A percentile compares a stretch with the other conserved stretches of the same genome.
These are phyloP conservation scores for Artibeus lituratus DNA, from an alignment of 2,797 vertebrate species.

Conservation along the genomic window DNA sequence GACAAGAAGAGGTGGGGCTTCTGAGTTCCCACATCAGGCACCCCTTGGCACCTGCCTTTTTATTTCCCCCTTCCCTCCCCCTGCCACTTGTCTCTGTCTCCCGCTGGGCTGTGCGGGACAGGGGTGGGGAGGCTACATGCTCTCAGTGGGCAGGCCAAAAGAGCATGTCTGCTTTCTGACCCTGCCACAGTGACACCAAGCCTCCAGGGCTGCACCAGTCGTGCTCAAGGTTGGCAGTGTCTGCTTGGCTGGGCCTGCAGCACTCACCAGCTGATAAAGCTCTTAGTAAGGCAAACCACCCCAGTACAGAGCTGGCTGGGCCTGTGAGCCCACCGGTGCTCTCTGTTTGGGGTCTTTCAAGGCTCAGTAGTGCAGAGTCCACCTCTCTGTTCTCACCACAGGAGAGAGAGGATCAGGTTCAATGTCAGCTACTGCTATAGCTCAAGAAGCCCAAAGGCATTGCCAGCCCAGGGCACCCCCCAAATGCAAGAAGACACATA, in stretches of 20 bases:
- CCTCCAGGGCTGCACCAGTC: background rate
- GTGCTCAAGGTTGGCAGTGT: background rate
- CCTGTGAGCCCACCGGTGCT: background rate
- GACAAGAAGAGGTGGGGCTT: too few relatives aligned
- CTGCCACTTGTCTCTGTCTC: background rate
- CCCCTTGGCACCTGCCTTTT: too few relatives aligned
- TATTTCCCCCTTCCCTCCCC: background rate
- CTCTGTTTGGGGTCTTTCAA: background rate
- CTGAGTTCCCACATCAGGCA: background rate
- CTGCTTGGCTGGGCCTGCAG: background rate
- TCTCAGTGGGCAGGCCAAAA: background rate
- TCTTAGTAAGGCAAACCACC: background rate
- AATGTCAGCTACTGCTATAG: background rate
- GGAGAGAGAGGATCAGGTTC: background rate
- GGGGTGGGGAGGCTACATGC: background rate
- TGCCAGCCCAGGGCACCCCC: background rate
- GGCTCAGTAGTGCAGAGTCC: background rate
- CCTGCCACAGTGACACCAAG: background rate
- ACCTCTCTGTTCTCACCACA: fast-evolving
- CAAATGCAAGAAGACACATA: background rate
- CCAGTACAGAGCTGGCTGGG: too few relatives aligned
- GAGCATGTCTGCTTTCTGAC: background rate
- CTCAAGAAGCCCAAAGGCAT: background rate
- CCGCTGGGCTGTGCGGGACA: background rate
- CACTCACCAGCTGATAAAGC: background rate